These are phyloP conservation scores for Rhyzopertha dominica DNA, from an alignment of 1,140 invertebrate species.

Conservation along the genomic window DNA sequence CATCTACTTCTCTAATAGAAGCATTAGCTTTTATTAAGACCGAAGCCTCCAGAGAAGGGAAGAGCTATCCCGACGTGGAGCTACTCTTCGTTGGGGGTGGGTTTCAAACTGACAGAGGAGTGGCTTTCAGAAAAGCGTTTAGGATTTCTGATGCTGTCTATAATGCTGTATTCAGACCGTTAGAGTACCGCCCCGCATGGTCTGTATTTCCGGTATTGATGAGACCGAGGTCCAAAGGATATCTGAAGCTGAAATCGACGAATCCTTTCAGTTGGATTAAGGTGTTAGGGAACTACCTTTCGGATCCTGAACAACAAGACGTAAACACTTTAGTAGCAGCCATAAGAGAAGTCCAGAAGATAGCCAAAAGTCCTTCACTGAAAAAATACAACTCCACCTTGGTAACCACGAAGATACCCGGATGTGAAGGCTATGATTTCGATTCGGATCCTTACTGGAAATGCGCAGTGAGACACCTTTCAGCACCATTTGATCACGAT, in stretches of 20 bases:
- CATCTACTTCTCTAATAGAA: conserved; percentile 46
- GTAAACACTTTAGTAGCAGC: conserved; percentile 38
- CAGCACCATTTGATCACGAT: conserved; percentile 62
- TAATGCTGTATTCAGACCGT: conserved; percentile 21
- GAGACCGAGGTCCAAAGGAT: conserved; percentile 61
- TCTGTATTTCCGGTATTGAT: conserved; percentile 65
- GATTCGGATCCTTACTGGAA: conserved; percentile 63
- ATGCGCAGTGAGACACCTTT: conserved; percentile 61
- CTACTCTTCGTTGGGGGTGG: conserved; percentile 48
- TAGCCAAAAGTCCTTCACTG: conserved; percentile 49
- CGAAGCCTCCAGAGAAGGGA: conserved; percentile 25
- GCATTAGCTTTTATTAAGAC: conserved; percentile 48
- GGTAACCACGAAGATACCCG: conserved; percentile 45
- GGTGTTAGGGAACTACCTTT: conserved; percentile 61
- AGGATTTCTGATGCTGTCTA: conserved; percentile 19
- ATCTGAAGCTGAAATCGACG: conserved; percentile 50
- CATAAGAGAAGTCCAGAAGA: conserved; percentile 33
- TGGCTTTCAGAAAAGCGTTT: conserved; percentile 22
- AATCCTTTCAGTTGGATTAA: conserved; percentile 59
- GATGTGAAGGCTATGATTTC: conserved; percentile 45
- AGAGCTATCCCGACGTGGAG: conserved; percentile 55
- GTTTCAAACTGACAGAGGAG: conserved; percentile 28
- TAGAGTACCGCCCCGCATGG: conserved; percentile 54
- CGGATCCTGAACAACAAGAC: conserved; percentile 44
- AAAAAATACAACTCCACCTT: conserved; percentile 48